Base-by-base conservation (phyloP, 2,888 invertebrate genomes). In the Macrophya alboannulata region DNA sequence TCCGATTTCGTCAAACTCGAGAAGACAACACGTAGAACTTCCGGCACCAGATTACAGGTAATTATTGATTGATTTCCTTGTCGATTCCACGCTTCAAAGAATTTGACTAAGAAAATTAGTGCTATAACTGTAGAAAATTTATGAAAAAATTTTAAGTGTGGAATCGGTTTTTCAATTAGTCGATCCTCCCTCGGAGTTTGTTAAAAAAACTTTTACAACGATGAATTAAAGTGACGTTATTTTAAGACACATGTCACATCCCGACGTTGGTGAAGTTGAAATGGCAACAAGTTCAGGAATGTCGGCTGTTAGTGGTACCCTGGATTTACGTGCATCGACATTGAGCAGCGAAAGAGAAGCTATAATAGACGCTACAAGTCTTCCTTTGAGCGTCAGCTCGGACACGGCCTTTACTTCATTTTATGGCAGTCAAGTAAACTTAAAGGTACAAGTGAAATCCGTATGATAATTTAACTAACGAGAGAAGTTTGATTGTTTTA, bases 331-430 rank as follows among this genome's bases (percentile, higher is more conserved):
- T 85, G 94, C 94, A 15, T 91, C 94, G 62, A 94, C 94, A 84
- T 93, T 94, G 82, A 94, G 94, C 43, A 92, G 91, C 86, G 92
- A 93, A 82, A 89, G 92, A 40, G 93, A 93, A 88, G 94, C 94
- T 72, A 94, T 92, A 87, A 81, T 81, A n/a, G 92, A 93, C 86
- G 91, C 91, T 8, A 91, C 90, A 65, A 92, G 92, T 86, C 92
- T 94, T 87, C 94, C 94, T 8, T 89, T 95, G 81, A 95, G 94
- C 91, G 93, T 94, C 86, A 95, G 95, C 90, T 95, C 94, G 84
- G 95, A 95, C 89, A 95, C 95, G 82, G 95, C 95, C 79, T 95
- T 95, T 87, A 95, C 95, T 45, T 95, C 95, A 9, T 95, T 95
- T 89, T 95, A 95, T 87, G 95, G 95, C 62, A 95, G 94, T 89